Evolutionary conservation across 1,140 invertebrate genomes (phyloP).

Genomic region (Drosophila oshimai): DNA sequence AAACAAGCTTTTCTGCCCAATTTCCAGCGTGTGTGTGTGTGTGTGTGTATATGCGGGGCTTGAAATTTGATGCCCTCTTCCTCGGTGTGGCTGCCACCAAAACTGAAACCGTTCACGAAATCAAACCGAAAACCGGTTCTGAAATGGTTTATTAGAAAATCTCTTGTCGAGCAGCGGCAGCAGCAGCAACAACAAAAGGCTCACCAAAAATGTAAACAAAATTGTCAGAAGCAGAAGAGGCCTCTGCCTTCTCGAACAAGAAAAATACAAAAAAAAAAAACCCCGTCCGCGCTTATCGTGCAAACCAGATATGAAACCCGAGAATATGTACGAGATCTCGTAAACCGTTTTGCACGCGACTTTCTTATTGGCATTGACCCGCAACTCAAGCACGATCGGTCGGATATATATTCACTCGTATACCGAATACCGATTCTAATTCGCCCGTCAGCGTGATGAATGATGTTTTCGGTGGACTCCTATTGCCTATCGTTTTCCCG

Average conservation of each 20-base stretch:
- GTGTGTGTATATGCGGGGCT: conserved; percentile 43
- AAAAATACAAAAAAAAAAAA: not conserved
- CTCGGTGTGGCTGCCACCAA: conserved; percentile 39
- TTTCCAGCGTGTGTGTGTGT: conserved; percentile 13
- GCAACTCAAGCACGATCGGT: conserved; percentile 6
- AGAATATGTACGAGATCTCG: conserved; percentile 54
- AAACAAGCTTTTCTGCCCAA: conserved; percentile 73
- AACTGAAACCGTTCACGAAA: conserved; percentile 71
- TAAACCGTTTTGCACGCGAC: conserved; percentile 65
- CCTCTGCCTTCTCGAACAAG: conserved; percentile 20
- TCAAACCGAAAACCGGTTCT: conserved; percentile 68
- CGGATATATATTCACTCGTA: not conserved
- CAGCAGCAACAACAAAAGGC: conserved; percentile 39
- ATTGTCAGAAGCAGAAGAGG: conserved; percentile 46
- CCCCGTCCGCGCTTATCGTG: conserved; percentile 58
- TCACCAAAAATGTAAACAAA: conserved; percentile 73
- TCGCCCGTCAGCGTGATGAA: conserved; percentile 30
- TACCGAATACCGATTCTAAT: conserved; percentile 19
- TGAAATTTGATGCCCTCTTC: conserved; percentile 73
- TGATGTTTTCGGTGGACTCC: conserved; percentile 13
- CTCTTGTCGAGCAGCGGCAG: conserved; percentile 48
- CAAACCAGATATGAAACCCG: conserved; percentile 65
- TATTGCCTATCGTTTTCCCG: conserved; percentile 26
- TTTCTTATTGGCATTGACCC: conserved; percentile 75
- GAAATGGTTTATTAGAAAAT: conserved; percentile 80